These are phyloP conservation scores for Oceanites oceanicus DNA, from an alignment of 2,113 vertebrate genomes.

Conservation along the genomic window DNA sequence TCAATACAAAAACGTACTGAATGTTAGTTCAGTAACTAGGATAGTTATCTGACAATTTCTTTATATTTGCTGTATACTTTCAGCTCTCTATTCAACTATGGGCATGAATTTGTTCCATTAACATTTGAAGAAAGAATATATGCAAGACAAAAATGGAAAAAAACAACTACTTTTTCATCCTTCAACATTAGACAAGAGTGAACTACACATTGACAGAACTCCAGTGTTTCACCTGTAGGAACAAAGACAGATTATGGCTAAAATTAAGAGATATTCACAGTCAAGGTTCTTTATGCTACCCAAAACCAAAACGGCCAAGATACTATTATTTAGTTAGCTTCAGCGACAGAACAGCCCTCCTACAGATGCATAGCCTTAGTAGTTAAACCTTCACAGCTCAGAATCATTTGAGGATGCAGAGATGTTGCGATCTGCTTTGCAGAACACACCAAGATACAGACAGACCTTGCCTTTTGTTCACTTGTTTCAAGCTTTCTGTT, in stretches of 20 bases:
- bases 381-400: slow-evolving; percentile 28
- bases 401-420: not conserved
- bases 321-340: not conserved
- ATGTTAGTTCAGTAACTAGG: slow-evolving; percentile 21
- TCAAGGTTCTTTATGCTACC: slow-evolving; percentile 48
- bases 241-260: slow-evolving; percentile 54
- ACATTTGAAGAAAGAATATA: slow-evolving; percentile 29
- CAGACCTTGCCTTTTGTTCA: not conserved
- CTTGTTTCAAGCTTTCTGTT: slow-evolving; percentile 5
- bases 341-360: not conserved
- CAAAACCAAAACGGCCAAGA: slow-evolving; percentile 32
- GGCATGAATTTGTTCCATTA: slow-evolving; percentile 47
- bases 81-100: not conserved
- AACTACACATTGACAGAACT: slow-evolving; percentile 51
- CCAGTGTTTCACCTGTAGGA: slow-evolving; percentile 76
- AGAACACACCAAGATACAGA: slow-evolving; percentile 4
- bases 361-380: slow-evolving; percentile 27
- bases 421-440: not conserved
- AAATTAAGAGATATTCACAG: slow-evolving; percentile 73
- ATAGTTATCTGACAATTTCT: slow-evolving; percentile 14
- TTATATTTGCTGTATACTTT: not conserved
- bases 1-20: not conserved
- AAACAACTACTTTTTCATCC: slow-evolving; percentile 37
- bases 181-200: slow-evolving; percentile 39
- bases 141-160: slow-evolving; percentile 32